Base-by-base conservation (phyloP, 2,888 invertebrate species). In the Drosophila stalkeri region DNA sequence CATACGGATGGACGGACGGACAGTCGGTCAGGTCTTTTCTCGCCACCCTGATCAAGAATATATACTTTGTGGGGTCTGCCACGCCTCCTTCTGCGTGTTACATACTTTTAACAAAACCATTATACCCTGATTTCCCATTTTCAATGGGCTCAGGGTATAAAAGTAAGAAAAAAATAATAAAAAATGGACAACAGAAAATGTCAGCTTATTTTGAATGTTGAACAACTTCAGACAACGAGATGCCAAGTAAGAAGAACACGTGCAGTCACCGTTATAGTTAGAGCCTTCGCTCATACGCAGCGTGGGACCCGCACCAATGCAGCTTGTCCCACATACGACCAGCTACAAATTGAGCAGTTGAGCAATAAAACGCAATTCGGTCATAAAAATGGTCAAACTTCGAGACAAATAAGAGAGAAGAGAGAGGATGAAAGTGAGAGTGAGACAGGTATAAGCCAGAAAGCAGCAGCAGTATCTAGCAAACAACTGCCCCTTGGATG, bases 361-460 rank as follows among this genome's bases (percentile, higher is more conserved):
- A 81, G 90, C 82, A 89, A 90, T 90, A 91, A 90, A 91, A 89
- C 89, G 86, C 90, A 89, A 86, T 90, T 90, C 81, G 90, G 90
- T 88, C 90, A 87, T 87, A 87, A 87, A 87, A 87, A 87, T 88
- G 86, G 89, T 88, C 87, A 71, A 81, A 87, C 88, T 82, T 80
- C 64, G 74, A 49, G 54, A 46, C 67, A 64, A 77, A 64, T 82
- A 66, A 77, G 68, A 55, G 55, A 8, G 60, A 55, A 56, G 68
- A 33, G 51, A 51, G 23, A 23, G 37, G 23, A 3, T 16, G 18
- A 52, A 14, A 35, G 16, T 23, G 37, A 20, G 20, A 52, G 35
- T 8, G 14, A 35, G 52, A 54, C 2, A 49, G 31, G 6, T 31
- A 49, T 33, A 31, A 33, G 18, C 12, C 18, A 51, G n/a, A 16